phyloP scores from a whole-genome alignment of 2,797 vertebrate species.

The Pipistrellus nathusii region DNA sequence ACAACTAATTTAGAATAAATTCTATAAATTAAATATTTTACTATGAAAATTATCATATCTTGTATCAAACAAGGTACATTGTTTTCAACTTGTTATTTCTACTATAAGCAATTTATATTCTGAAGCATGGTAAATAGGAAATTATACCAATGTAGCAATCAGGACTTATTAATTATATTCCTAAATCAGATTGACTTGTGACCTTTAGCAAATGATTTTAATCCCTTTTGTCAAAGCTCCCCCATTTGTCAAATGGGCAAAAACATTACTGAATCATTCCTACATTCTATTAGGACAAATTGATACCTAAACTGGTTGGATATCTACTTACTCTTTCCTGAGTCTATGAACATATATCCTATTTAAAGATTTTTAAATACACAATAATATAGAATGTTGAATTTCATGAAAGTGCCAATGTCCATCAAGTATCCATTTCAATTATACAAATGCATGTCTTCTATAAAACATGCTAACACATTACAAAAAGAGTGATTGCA shows the following conservation, averaged over 20 bases:
- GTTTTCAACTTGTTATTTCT: not conserved
- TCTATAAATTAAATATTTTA: not conserved
- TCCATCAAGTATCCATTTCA: not conserved
- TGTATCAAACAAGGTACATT: not conserved
- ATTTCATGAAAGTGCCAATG: not conserved
- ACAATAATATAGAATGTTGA: not conserved
- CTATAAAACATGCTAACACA: not conserved
- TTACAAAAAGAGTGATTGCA: not conserved
- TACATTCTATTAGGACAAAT: not conserved
- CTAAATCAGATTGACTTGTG: not conserved
- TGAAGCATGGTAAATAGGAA: not conserved
- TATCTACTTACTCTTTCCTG: not conserved
- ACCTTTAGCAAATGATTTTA: not conserved
- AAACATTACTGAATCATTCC: slow-evolving; percentile 6
- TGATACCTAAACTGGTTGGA: not conserved
- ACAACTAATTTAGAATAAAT: not conserved
- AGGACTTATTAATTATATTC: not conserved
- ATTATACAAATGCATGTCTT: not conserved
- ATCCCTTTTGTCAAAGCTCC: not conserved
- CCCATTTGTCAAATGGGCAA: not conserved
- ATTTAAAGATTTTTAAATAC: not conserved
- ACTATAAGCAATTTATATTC: not conserved
- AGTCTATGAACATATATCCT: not conserved
- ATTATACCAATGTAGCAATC: not conserved
- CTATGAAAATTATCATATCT: not conserved